These are phyloP conservation scores for Apus apus DNA, from an alignment of 2,113 vertebrate species.

Conservation along the genomic window DNA sequence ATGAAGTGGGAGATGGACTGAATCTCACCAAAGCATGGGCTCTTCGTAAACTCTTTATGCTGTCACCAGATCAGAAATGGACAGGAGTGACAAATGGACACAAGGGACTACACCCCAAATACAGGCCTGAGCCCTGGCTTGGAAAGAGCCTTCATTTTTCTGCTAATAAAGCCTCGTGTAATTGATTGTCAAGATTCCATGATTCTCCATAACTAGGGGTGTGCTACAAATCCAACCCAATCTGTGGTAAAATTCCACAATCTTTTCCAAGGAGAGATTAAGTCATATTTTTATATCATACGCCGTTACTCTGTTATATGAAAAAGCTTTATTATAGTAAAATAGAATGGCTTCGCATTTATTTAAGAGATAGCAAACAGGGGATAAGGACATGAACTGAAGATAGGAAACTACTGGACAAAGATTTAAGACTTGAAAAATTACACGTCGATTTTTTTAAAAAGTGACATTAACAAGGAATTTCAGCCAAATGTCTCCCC, in stretches of 20 bases:
- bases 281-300: background rate
- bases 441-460: background rate
- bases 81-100: background rate
- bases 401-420: background rate
- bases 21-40: background rate
- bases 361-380: background rate
- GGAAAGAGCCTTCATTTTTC: background rate
- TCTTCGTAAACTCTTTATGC: background rate
- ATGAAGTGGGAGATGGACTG: conserved; percentile 2
- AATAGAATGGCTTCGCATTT: background rate
- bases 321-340: background rate
- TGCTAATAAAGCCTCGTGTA: background rate
- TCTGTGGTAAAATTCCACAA: background rate
- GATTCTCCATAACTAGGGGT: background rate
- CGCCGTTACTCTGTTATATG: background rate
- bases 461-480: background rate
- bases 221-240: background rate
- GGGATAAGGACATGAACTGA: background rate
- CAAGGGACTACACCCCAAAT: background rate
- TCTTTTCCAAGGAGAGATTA: background rate
- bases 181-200: background rate
- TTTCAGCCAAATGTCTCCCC: background rate
- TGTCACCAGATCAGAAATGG: background rate
- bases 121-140: background rate
- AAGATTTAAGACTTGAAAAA: background rate